These are phyloP conservation scores for Bolborhynchus lineola DNA, from an alignment of 2,113 vertebrate species.

Conservation along the genomic window DNA sequence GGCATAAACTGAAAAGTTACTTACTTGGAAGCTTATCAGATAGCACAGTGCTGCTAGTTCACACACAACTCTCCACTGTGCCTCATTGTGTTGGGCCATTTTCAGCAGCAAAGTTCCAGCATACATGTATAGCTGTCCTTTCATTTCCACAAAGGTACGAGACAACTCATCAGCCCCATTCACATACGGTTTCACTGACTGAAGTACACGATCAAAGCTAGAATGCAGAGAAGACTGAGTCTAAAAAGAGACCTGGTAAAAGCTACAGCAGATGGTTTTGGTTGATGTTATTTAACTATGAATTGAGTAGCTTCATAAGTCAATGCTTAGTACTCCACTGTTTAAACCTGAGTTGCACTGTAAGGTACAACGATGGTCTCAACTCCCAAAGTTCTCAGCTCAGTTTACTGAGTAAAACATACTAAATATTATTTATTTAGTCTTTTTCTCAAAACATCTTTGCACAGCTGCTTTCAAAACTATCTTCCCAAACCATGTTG, in stretches of 20 bases:
- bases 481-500: accelerated
- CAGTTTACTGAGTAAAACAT: neutral
- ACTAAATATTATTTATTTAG: neutral
- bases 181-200: slow-evolving; percentile 75
- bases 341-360: neutral
- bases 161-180: slow-evolving; percentile 80
- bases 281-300: neutral
- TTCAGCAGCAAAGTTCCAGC: slow-evolving; percentile 89
- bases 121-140: slow-evolving; percentile 91
- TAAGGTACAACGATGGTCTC: neutral
- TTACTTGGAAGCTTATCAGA: slow-evolving; percentile 91
- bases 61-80: slow-evolving; percentile 84
- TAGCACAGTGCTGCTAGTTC: slow-evolving; percentile 89
- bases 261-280: neutral
- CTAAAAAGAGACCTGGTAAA: neutral
- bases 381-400: neutral
- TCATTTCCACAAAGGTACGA: slow-evolving; percentile 85
- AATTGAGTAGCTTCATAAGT: neutral
- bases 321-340: neutral
- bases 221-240: slow-evolving; percentile 16
- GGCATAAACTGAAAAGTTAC: neutral
- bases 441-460: neutral
- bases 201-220: slow-evolving; percentile 90
- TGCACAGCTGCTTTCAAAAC: neutral
- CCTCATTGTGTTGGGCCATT: slow-evolving; percentile 83